These are phyloP conservation scores for Cheilosia variabilis DNA, from an alignment of 2,888 invertebrate species.

Conservation along the genomic window DNA sequence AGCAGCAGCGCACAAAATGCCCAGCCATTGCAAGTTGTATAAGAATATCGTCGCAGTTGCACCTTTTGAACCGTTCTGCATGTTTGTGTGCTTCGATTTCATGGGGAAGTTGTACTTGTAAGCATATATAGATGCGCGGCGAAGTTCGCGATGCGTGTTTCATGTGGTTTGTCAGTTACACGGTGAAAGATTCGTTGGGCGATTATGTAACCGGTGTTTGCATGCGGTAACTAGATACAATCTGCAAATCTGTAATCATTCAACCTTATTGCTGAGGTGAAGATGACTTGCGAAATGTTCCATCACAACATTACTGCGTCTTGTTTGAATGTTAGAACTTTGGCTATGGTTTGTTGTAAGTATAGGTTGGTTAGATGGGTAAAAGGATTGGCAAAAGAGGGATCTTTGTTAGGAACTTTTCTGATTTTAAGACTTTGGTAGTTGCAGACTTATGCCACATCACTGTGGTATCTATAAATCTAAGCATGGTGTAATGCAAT, in stretches of 20 bases:
- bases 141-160: slow-evolving; percentile 51
- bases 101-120: slow-evolving; percentile 17
- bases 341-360: no score
- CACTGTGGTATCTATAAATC: no score
- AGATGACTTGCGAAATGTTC: slow-evolving; percentile 39
- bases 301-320: slow-evolving; percentile 5
- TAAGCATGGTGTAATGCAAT: no score
- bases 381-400: no score
- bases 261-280: slow-evolving; percentile 22
- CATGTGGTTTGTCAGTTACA: slow-evolving; percentile 46
- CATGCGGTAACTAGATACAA: slow-evolving; percentile 54
- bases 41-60: slow-evolving; percentile 52
- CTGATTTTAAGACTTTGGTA: no score
- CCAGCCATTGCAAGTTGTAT: slow-evolving; percentile 28
- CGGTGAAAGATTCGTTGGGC: slow-evolving; percentile 36
- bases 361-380: no score
- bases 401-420: no score
- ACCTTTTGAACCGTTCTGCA: slow-evolving; percentile 48
- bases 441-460: no score
- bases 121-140: slow-evolving; percentile 1
- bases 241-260: slow-evolving; percentile 37
- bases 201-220: slow-evolving; percentile 58
- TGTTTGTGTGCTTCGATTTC: slow-evolving; percentile 32
- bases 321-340: background rate
- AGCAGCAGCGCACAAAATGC: slow-evolving; percentile 1